Conservation (phyloP, 1,140 invertebrate species). For the Uloborus diversus region DNA sequence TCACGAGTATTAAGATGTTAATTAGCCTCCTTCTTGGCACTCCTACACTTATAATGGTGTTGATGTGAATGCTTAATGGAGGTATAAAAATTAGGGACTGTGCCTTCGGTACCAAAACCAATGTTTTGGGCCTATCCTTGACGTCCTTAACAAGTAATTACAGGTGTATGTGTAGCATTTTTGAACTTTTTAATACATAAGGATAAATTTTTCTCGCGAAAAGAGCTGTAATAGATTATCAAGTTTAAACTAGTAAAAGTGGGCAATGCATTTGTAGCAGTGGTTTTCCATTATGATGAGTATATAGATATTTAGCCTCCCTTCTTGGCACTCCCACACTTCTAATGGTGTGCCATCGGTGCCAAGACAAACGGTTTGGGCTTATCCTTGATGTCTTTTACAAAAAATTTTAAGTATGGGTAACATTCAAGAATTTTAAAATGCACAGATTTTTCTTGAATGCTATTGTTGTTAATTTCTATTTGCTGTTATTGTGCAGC, state of each 20-base stretch:
- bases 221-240: not conserved
- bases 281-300: not conserved
- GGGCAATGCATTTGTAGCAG: not conserved
- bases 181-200: not conserved
- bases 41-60: constrained; percentile 11
- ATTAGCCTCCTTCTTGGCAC: constrained; percentile 26
- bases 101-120: constrained; percentile 35
- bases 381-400: not conserved
- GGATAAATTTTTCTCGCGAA: not conserved
- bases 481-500: too few relatives aligned
- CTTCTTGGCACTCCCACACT: constrained; percentile 29
- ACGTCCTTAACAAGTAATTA: constrained; percentile 1
- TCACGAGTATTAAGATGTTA: not conserved
- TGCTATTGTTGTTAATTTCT: too few relatives aligned
- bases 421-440: too few relatives aligned
- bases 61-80: constrained; percentile 33
- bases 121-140: constrained; percentile 36
- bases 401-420: not conserved
- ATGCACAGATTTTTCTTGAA: too few relatives aligned
- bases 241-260: not conserved
- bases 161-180: not conserved
- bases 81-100: not conserved
- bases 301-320: not conserved
- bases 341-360: constrained; percentile 13
- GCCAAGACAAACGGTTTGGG: constrained; percentile 4